Conservation (phyloP, 2,888 invertebrate genomes). For the Dorcus hopei region DNA sequence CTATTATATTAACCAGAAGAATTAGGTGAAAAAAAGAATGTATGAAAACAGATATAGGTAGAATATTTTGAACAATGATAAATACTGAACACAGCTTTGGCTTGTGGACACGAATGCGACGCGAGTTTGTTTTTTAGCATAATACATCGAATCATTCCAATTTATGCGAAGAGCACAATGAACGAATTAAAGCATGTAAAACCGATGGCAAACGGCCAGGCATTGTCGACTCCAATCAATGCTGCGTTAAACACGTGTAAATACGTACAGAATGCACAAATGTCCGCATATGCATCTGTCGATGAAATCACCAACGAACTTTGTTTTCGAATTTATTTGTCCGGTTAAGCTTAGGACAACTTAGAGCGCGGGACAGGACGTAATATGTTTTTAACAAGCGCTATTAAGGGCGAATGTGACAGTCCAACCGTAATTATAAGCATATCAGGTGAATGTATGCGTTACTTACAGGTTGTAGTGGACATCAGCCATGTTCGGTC, state of each 20-base stretch:
- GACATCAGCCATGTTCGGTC: slow-evolving; percentile 98
- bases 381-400: slow-evolving; percentile 17
- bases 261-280: slow-evolving; percentile 11
- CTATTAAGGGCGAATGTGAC: neutral
- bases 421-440: neutral
- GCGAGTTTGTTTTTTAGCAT: too few species aligned
- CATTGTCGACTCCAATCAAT: slow-evolving; percentile 13
- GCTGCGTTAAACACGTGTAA: slow-evolving; percentile 19
- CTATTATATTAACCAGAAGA: too few species aligned
- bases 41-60: too few species aligned
- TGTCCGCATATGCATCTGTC: neutral
- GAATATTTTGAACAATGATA: too few species aligned
- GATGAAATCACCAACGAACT: neutral
- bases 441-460: slow-evolving; percentile 7
- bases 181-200: neutral
- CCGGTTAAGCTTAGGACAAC: neutral
- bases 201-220: neutral
- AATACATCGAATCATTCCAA: neutral
- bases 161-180: slow-evolving; percentile 4
- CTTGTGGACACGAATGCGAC: too few species aligned
- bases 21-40: too few species aligned
- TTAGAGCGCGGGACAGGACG: neutral
- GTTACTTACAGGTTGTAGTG: slow-evolving; percentile 96
- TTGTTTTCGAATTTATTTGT: neutral
- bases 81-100: too few species aligned